These are phyloP conservation scores for Idaea aversata DNA, from an alignment of 2,888 invertebrate species.

Conservation along the genomic window DNA sequence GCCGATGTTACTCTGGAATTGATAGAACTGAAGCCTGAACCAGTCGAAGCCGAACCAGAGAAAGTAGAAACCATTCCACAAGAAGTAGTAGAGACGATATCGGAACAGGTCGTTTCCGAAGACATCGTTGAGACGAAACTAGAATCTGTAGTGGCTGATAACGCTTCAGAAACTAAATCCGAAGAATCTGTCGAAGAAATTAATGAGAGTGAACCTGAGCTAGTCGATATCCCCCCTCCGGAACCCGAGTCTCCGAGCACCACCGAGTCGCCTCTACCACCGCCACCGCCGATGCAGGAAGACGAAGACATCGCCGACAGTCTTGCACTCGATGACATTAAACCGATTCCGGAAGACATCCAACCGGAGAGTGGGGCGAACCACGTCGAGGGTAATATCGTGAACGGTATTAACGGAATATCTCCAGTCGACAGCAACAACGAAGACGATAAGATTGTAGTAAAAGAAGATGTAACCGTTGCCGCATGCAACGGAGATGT, in stretches of 20 bases:
- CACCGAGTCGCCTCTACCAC: not conserved
- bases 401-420: slow-evolving; percentile 11
- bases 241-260: slow-evolving; percentile 4
- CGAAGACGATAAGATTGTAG: slow-evolving; percentile 33
- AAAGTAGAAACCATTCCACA: slow-evolving; percentile 7
- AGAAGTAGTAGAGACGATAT: not conserved
- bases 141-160: not conserved
- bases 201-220: slow-evolving; percentile 10
- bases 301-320: slow-evolving; percentile 6
- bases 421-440: slow-evolving; percentile 21
- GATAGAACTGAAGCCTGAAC: slow-evolving; percentile 8
- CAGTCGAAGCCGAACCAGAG: not conserved
- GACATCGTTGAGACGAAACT: not conserved
- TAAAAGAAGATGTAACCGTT: slow-evolving; percentile 32
- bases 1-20: not conserved
- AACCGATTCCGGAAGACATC: slow-evolving; percentile 34
- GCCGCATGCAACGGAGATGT: slow-evolving; percentile 50
- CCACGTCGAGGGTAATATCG: slow-evolving; percentile 22
- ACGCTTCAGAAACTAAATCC: not conserved
- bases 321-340: slow-evolving; percentile 19
- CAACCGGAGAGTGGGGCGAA: slow-evolving; percentile 37
- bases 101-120: not conserved
- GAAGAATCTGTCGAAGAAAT: slow-evolving; percentile 5
- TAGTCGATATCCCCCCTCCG: not conserved
- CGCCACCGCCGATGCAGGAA: not conserved